Evolutionary conservation across 2,113 vertebrate species (phyloP).

Genomic region (Antennarius striatus): DNA sequence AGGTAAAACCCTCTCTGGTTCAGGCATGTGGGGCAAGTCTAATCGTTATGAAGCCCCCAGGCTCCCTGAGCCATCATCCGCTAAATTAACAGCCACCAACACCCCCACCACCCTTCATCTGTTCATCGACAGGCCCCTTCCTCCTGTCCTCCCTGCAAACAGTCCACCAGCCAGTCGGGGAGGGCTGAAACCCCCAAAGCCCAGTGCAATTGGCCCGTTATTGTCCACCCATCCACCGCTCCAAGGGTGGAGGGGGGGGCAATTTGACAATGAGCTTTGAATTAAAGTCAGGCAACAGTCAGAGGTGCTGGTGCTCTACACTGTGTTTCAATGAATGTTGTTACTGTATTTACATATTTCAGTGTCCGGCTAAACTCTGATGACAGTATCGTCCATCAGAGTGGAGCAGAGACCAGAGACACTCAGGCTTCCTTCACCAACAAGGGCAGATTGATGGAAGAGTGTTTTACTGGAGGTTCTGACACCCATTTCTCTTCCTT

Average conservation of each 20-base stretch:
- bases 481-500: too few species aligned
- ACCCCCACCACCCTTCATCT: constrained; percentile 33
- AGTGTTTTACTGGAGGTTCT: too few species aligned
- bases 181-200: constrained; percentile 75
- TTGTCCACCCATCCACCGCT: constrained; percentile 79
- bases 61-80: constrained; percentile 58
- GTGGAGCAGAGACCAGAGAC: too few species aligned
- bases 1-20: constrained; percentile 25
- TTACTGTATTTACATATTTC: too few species aligned
- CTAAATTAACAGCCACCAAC: constrained; percentile 72
- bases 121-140: constrained; percentile 22
- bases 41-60: constrained; percentile 54
- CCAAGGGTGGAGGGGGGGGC: constrained; percentile 40
- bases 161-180: constrained; percentile 35
- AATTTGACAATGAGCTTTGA: constrained; percentile 54
- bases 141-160: constrained; percentile 39
- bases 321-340: constrained; percentile 33
- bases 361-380: too few species aligned
- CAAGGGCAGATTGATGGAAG: too few species aligned
- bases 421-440: too few species aligned
- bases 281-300: constrained; percentile 38
- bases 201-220: constrained; percentile 83
- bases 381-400: too few species aligned
- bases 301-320: neutral
- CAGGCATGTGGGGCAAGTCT: constrained; percentile 30